Base-by-base conservation (phyloP, 2,113 vertebrate species). In the Hippopotamus amphibius region DNA sequence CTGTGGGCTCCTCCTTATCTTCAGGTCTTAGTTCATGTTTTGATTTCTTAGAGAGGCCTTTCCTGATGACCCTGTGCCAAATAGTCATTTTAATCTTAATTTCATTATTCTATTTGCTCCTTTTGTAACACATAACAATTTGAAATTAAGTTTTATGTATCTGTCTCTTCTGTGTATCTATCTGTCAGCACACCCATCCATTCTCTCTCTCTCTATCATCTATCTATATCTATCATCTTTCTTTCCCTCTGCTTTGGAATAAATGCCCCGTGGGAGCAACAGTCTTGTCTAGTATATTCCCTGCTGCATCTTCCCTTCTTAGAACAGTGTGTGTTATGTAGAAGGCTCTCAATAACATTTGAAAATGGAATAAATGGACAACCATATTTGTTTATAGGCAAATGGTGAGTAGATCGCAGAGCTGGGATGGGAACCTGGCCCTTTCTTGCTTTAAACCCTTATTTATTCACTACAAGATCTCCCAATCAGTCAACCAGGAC, bases 361-460 rank as follows among this genome's bases (percentile, higher is more conserved):
- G 82, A 43, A 77, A 88, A 50, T 77, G 22, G 55, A 95, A 81
- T 84, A 92, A 84, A 55, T 61, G 82, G 65, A 82, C 74, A 91
- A 33, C 6, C 37, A 69, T 37, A 81, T 59, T 68, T 93, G 33
- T 46, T 55, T 16, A 46, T 7, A 61, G 84, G 76, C 22, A 77
- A 93, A 57, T 72, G 48, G 50, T 86, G 77, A 94, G 26, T 72
- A 33, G 43, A 41, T 33, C 50, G 37, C 28, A 69, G 21, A 88
- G 57, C 15, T 72, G 80, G 21, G 48, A 17, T n/a, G 22, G 50
- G 53, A 83, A 74, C 15, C 7, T 82, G 30, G 41, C 2, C 41
- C 33, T 43, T 26, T 81, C 30, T 86, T 57, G 43, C 57, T 80
- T 82, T 33, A 37, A 61, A 30, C 3, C 8, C 15, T 90, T 63